Base-by-base conservation (phyloP, 2,888 invertebrate genomes). In the Eristalinus sepulchralis region DNA sequence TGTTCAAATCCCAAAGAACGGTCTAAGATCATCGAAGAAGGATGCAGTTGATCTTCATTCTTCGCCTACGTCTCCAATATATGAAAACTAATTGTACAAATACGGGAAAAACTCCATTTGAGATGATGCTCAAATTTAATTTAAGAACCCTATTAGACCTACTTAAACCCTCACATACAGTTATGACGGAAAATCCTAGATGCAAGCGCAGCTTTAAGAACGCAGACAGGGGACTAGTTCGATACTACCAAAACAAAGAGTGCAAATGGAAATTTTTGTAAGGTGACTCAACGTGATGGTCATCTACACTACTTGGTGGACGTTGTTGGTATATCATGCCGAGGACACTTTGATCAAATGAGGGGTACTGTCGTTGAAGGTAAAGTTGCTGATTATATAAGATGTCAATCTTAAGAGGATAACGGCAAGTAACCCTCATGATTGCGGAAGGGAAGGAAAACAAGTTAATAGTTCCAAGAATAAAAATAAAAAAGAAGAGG, bases 1-100 rank as follows among this genome's bases (percentile, higher is more conserved):
- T 10, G 77, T 78, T 2, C 73, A 86, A 66, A 82, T 79, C 8
- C 47, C 78, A 22, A 88, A 85, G 68, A 84, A 82, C 17, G 31
- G 63, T 10, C 10, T 83, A n/a, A 13, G 67, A 62, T 72, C 33
- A 2, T 57, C 66, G 11, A 13, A 0, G 3, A 59, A 68, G 39
- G 67, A 11, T 11, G 68, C 47, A 59, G 67, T 34, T 17, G 63
- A 78, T 39, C 11, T 55, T 55, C 67, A 68, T 63, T 33, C 33
- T 59, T 31, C 47, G 66, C 1, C 47, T 76, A 8, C 60, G 59
- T 31, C 27, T 66, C 39, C 59, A 76, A 39, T 76, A 76, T 76
- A 47, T 34, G 33, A 68, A 68, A 24, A 60, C 53, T 0, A 20
- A 39, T 33, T 60, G 53, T 13, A 60, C 24, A 33, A 24, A 33